These are phyloP conservation scores for Scolopax bukidnonensis DNA, from an alignment of 2,797 vertebrate species.

Conservation along the genomic window DNA sequence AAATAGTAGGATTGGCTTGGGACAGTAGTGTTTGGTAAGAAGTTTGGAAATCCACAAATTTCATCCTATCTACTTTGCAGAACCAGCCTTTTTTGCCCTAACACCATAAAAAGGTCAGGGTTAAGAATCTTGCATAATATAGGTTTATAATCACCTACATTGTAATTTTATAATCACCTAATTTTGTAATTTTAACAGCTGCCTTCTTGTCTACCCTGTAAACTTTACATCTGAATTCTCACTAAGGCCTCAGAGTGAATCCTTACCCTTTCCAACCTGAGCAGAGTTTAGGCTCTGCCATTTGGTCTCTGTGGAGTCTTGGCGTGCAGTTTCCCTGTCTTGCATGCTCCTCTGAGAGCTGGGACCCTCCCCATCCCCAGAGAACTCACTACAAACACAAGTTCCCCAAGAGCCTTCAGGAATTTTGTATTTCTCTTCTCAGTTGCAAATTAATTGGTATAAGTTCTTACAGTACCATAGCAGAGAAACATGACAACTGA, in stretches of 20 bases:
- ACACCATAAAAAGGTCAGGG: background rate
- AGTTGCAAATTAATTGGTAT: background rate
- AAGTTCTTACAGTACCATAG: background rate
- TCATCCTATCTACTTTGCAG: background rate
- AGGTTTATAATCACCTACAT: background rate
- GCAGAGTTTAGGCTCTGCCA: background rate
- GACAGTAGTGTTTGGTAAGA: background rate
- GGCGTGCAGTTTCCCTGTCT: background rate
- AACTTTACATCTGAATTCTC: background rate
- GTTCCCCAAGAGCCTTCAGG: background rate
- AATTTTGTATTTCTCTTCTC: background rate
- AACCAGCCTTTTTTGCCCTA: background rate
- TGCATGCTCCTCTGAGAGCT: background rate
- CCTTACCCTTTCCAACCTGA: background rate
- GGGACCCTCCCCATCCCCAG: background rate
- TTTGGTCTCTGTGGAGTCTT: background rate
- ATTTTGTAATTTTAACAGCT: background rate
- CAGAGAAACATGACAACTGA: background rate
- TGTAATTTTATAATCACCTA: background rate
- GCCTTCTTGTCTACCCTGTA: background rate
- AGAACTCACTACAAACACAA: background rate
- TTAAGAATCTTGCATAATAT: background rate
- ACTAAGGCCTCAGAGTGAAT: background rate
- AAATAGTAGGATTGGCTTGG: background rate
- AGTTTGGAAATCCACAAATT: background rate